A percentile compares a stretch with the other conserved stretches of the same genome.
These are phyloP conservation scores for Candoia aspera DNA, from an alignment of 2,113 vertebrate genomes.

Conservation along the genomic window DNA sequence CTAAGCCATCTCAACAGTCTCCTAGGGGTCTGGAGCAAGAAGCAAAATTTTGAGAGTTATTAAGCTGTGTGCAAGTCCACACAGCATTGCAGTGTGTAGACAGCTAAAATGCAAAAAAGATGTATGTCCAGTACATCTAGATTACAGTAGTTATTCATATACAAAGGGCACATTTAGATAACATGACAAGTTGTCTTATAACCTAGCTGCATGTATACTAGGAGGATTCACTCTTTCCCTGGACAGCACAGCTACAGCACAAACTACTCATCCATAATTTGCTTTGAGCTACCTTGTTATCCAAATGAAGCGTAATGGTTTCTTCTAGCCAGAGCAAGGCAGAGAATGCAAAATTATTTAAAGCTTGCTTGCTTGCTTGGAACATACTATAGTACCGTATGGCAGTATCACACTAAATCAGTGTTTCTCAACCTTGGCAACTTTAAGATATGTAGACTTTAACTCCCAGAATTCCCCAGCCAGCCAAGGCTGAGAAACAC, in stretches of 20 bases:
- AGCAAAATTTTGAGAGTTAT: background rate
- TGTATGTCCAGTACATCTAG: background rate
- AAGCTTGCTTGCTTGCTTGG: background rate
- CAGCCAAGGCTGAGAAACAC: too few species aligned
- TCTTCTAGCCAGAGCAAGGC: background rate
- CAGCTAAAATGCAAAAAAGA: background rate
- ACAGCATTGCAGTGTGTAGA: background rate
- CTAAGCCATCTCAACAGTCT: background rate
- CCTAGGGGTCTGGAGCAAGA: background rate
- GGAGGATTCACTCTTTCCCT: background rate
- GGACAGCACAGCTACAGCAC: background rate
- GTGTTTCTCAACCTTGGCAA: too few species aligned
- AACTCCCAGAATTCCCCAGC: too few species aligned
- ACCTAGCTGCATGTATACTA: background rate
- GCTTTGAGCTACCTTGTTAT: background rate
- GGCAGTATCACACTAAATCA: background rate
- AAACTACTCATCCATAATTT: background rate
- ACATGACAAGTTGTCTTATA: background rate
- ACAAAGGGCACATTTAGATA: background rate
- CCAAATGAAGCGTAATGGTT: background rate
- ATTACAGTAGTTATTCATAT: background rate
- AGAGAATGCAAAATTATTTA: background rate
- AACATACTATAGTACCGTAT: background rate
- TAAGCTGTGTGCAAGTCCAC: too few species aligned
- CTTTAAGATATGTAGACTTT: too few species aligned